Evolutionary conservation across 2,888 invertebrate species (phyloP), one percentile per base, ranked within the genome.

Genomic region (Tryphoninae sp.): DNA sequence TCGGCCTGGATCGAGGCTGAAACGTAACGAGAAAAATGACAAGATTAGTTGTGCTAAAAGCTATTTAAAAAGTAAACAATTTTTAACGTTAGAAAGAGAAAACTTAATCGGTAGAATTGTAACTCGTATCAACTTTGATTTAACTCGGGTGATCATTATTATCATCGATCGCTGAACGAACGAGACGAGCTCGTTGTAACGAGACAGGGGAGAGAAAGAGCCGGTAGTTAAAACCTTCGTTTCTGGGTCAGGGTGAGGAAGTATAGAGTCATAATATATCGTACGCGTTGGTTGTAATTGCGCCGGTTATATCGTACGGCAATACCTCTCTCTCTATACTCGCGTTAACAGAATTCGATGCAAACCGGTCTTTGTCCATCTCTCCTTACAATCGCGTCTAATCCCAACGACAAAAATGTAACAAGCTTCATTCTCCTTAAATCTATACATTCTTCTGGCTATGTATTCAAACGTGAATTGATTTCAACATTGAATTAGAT

Each of bases 1-100:
- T 84, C 80, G 81, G 81, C 85, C 84, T 83, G 81, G 84, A 86
- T 81, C 86, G 84, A 83, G 83, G 86, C 91, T 91, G 86, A 65
- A 87, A 87, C 61, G 72, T 6, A 51, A 65, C 26, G 69, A 22
- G 68, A 40, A 40, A 64, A 16, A 67, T 11, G 11, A 42, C 19
- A 69, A 62, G 72, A 68, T 11, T 23, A 64, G 45, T 49, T 58
- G n/a, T n/a, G 58, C 22, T 51, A 23, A 53, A 51, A 74, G 45
- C 2, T 23, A 51, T 22, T 42, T 3, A 67, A n/a, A 9, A 59
- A 19, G n/a, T 45, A 49, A 58, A 16, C 33, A 2, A 11, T 26
- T 33, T 23, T 23, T 23, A 2, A 3, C 23, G 23, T 2, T 9
- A 62, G 9, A n/a, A 61, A 55, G 55, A 55, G 55, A 55, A 51